Percentiles rank a stretch among this genome's conserved stretches.
phyloP scores from a whole-genome alignment of 1,140 invertebrate genomes.

The Aphaenogaster floridana region DNA sequence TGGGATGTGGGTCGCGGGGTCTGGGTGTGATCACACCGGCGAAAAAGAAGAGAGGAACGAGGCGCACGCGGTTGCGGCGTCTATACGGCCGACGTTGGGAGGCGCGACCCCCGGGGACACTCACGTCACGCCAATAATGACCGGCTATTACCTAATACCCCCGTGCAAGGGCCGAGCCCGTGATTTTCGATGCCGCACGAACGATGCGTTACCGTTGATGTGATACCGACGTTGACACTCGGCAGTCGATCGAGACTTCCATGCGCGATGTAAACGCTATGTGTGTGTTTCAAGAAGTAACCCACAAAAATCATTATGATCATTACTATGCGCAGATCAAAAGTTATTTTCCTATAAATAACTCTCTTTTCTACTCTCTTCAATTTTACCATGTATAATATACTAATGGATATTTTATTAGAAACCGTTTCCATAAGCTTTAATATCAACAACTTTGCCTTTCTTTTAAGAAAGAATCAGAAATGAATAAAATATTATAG shows the following conservation, averaged over 20 bases:
- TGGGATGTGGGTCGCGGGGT: conserved; percentile 82
- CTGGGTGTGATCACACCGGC: conserved; percentile 78
- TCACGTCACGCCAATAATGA: conserved; percentile 78
- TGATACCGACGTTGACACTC: conserved; percentile 63
- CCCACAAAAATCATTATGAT: background rate
- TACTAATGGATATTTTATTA: background rate
- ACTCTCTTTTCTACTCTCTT: too few relatives aligned
- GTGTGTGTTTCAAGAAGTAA: background rate
- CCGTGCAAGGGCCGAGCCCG: conserved; percentile 63
- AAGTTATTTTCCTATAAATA: background rate
- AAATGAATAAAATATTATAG: background rate
- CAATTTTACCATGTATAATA: background rate
- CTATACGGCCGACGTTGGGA: conserved; percentile 59
- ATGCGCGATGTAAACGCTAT: background rate
- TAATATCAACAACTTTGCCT: background rate
- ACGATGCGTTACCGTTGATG: conserved; percentile 72
- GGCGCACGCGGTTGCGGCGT: conserved; percentile 16
- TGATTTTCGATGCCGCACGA: conserved; percentile 67
- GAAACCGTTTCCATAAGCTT: background rate
- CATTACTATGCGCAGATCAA: too few relatives aligned
- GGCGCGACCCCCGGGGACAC: conserved; percentile 72
- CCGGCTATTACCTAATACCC: conserved; percentile 77
- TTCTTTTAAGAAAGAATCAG: background rate
- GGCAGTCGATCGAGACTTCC: conserved; percentile 46
- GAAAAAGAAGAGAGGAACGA: conserved; percentile 56